Base-by-base conservation (phyloP, 2,888 invertebrate genomes). In the Mimas tiliae region DNA sequence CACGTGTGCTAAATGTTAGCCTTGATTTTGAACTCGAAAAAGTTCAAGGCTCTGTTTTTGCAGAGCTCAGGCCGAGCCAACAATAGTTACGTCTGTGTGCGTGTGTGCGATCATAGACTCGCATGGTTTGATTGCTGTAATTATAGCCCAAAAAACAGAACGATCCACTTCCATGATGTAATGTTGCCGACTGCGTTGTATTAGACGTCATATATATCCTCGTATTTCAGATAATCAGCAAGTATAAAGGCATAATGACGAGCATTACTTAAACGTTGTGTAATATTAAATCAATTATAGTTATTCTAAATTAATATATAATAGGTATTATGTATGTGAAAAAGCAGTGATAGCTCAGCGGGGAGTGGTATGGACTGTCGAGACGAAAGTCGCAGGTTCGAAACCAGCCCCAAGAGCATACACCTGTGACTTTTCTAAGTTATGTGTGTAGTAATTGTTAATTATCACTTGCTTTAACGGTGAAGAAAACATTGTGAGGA, bases 31-130 rank as follows among this genome's bases (percentile, higher is more conserved):
- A 93, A 91, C 93, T 90, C 86, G 70, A 73, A 68, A 69, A 83
- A 88, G 93, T 93, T 93, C 93, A 93, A 93, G 93, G 93, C 84
- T 89, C 82, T 79, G 85, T 93, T 92, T 93, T 93, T 92, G 89
- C 89, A 85, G 80, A 78, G 70, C 72, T 72, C 80, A 72, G 78
- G 72, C 73, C 74, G 74, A 77, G 72, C 80, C 80, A 88, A 84
- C 86, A 89, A 89, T 86, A 82, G 82, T 66, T 74, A 74, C 69
- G 74, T 71, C 66, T 80, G 78, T 85, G 80, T 83, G 82, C 71
- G 78, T 78, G 73, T 65, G 68, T 74, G 69, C 72, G 70, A 72
- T 70, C 72, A 74, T 73, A 72, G 76, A 74, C 75, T 79, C 74
- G 73, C 73, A 76, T 79, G 70, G 72, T 78, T 74, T 73, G 72